Percentiles rank a stretch among this genome's conserved stretches.
Conservation (phyloP, 1,140 invertebrate genomes). For the Drosophila jambulina region DNA sequence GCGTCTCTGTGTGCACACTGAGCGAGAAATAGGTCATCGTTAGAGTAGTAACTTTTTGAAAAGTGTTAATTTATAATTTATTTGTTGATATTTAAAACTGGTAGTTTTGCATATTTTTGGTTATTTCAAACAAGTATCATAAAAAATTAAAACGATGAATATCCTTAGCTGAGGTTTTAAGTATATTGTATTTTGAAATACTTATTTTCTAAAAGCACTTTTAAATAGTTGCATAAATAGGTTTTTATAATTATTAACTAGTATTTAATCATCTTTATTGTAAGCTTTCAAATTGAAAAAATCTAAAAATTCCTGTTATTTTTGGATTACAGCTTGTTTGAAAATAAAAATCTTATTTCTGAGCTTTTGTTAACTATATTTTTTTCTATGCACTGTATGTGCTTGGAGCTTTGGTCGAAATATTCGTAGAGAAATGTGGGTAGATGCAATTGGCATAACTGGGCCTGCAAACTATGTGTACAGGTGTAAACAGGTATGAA, state of each 20-base stretch:
- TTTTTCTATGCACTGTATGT: neutral
- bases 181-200: too few relatives aligned
- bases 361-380: neutral
- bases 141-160: too few relatives aligned
- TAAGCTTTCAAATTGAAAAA: neutral
- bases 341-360: neutral
- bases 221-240: too few relatives aligned
- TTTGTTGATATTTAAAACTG: too few relatives aligned
- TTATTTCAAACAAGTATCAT: too few relatives aligned
- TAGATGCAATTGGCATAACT: slow-evolving; percentile 55
- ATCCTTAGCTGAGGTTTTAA: too few relatives aligned
- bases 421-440: slow-evolving; percentile 26
- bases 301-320: neutral
- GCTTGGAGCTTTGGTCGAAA: slow-evolving; percentile 1
- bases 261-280: too few relatives aligned
- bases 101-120: too few relatives aligned
- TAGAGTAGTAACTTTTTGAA: neutral
- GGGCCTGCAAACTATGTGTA: neutral
- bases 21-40: neutral
- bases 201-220: too few relatives aligned
- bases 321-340: neutral
- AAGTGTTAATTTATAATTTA: too few relatives aligned
- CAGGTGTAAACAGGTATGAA: slow-evolving; percentile 26
- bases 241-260: too few relatives aligned
- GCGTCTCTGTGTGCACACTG: slow-evolving; percentile 20